Conservation (phyloP, 2,113 vertebrate species). For the Cebus imitator region DNA sequence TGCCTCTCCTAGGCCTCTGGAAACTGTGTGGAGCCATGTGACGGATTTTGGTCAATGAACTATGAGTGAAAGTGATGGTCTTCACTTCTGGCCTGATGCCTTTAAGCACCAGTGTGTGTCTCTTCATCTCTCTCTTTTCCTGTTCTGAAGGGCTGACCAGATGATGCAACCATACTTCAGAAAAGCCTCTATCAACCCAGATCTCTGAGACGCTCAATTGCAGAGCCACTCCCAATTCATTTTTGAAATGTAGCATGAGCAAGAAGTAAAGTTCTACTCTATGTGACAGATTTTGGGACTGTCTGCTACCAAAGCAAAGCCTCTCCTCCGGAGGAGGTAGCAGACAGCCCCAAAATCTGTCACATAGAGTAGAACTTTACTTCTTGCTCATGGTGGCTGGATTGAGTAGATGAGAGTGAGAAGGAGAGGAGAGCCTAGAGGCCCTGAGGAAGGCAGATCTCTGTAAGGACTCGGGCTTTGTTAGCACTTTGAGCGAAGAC, state of each 20-base stretch:
- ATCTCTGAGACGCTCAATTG: not conserved
- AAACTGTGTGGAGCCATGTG: not conserved
- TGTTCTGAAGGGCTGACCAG: not conserved
- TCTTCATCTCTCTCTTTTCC: not conserved
- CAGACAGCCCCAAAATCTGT: not conserved
- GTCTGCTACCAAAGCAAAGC: not conserved
- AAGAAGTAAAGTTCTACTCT: not conserved
- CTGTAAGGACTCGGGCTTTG: not conserved
- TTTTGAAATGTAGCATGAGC: not conserved
- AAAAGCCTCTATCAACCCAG: not conserved
- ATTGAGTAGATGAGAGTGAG: accelerated
- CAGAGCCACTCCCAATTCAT: not conserved
- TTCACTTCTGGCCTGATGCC: not conserved
- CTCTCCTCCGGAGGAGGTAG: not conserved
- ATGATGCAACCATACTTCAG: not conserved
- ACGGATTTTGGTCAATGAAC: not conserved
- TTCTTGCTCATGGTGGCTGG: not conserved
- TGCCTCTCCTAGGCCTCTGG: not conserved
- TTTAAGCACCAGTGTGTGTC: not conserved
- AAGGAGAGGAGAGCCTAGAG: not conserved
- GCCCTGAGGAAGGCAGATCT: not conserved
- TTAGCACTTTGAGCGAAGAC: not conserved
- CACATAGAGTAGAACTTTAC: not conserved
- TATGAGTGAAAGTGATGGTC: not conserved
- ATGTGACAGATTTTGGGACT: not conserved